phyloP scores from a whole-genome alignment of 2,113 vertebrate genomes.

The Puma concolor region DNA sequence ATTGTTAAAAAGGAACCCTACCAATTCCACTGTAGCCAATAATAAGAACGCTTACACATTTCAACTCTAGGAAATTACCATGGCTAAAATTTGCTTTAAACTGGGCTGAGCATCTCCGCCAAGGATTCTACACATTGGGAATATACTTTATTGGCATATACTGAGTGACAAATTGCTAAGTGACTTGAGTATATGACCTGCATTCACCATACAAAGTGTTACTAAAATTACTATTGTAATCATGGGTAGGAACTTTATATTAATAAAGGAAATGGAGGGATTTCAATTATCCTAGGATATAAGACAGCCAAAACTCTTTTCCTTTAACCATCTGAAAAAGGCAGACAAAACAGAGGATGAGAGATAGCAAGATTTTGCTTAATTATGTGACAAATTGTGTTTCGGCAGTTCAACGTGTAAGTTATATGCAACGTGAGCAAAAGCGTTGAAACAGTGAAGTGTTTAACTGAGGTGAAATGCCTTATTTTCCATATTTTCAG shows the following conservation, averaged over 20 bases:
- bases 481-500: neutral
- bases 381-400: neutral
- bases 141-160: neutral
- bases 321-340: neutral
- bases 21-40: neutral
- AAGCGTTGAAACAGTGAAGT: neutral
- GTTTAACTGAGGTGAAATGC: neutral
- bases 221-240: neutral
- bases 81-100: neutral
- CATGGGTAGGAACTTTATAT: neutral
- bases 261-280: neutral
- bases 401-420: neutral
- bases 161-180: neutral
- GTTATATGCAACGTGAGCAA: neutral
- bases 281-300: neutral
- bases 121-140: fast-evolving
- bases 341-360: neutral
- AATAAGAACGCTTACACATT: neutral
- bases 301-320: neutral
- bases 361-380: neutral
- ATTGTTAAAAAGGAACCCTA: neutral
- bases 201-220: neutral
- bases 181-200: neutral
- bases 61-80: neutral
- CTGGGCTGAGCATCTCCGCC: neutral